Conservation (phyloP, 2,113 vertebrate species). For the Piprites chloris region DNA sequence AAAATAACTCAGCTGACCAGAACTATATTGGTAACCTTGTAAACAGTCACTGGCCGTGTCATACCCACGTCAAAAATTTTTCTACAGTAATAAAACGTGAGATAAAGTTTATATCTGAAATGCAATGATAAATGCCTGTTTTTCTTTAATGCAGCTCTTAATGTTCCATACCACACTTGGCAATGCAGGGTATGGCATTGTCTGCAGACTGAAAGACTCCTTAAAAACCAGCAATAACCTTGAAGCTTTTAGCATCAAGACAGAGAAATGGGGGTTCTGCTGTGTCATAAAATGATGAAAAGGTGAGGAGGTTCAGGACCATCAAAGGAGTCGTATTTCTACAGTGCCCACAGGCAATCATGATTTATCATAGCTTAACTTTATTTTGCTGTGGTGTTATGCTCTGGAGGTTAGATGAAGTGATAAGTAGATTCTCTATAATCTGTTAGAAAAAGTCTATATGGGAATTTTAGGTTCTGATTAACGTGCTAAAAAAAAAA, state of each 20-base stretch:
- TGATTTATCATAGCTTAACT: background rate
- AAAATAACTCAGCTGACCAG: background rate
- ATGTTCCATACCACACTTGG: background rate
- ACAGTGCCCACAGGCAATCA: background rate
- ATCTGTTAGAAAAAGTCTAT: background rate
- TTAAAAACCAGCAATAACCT: conserved; percentile 21
- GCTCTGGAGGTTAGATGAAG: background rate
- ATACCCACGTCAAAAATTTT: background rate
- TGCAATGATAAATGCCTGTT: background rate
- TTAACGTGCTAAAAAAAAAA: background rate
- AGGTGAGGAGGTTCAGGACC: background rate
- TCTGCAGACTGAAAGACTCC: background rate
- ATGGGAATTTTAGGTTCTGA: background rate
- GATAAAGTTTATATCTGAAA: background rate
- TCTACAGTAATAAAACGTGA: background rate
- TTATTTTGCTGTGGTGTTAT: background rate
- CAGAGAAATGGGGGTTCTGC: background rate
- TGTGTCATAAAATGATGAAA: background rate
- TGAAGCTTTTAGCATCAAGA: conserved; percentile 4
- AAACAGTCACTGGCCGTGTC: background rate
- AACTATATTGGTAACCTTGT: background rate
- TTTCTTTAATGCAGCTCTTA: conserved; percentile 8
- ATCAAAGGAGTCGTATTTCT: background rate
- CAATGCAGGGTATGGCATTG: background rate
- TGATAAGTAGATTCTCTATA: background rate